Evolutionary conservation across 2,888 invertebrate genomes (phyloP).

Genomic region (Cosmia trapezina): DNA sequence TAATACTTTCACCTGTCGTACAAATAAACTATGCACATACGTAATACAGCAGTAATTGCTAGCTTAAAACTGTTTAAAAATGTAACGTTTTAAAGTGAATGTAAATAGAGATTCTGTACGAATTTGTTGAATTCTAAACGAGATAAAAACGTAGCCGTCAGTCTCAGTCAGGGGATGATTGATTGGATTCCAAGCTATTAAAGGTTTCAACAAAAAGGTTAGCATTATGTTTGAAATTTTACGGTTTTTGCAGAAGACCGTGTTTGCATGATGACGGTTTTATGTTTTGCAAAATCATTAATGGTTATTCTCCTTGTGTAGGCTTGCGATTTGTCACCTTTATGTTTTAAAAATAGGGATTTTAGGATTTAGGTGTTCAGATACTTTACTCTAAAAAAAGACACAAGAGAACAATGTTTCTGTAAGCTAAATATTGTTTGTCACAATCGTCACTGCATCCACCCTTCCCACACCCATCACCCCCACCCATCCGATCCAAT

Average conservation of each 20-base stretch:
- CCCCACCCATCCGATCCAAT: too few relatives aligned
- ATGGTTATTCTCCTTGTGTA: conserved; percentile 15
- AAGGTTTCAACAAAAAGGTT: conserved; percentile 61
- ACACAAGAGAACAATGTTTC: not conserved
- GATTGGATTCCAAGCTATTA: conserved; percentile 58
- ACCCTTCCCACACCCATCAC: too few relatives aligned
- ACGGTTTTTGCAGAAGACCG: conserved; percentile 40
- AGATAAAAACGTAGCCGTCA: conserved; percentile 64
- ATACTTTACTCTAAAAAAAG: not conserved
- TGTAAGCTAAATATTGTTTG: not conserved
- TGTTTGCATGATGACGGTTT: conserved; percentile 33
- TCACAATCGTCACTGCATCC: not conserved
- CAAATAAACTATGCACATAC: conserved; percentile 4
- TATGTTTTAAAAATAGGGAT: not conserved
- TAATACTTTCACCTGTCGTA: not conserved
- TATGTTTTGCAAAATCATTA: conserved; percentile 42
- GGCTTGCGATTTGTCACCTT: not conserved
- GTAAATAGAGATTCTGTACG: conserved; percentile 28
- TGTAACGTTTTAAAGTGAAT: conserved; percentile 38
- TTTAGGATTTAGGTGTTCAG: not conserved
- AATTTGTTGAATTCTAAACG: conserved; percentile 51
- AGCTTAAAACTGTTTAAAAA: conserved; percentile 35
- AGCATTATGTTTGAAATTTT: conserved; percentile 53
- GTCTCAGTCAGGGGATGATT: conserved; percentile 61
- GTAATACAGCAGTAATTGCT: conserved; percentile 6